phyloP scores from a whole-genome alignment of 2,113 vertebrate genomes.

The Condylura cristata region DNA sequence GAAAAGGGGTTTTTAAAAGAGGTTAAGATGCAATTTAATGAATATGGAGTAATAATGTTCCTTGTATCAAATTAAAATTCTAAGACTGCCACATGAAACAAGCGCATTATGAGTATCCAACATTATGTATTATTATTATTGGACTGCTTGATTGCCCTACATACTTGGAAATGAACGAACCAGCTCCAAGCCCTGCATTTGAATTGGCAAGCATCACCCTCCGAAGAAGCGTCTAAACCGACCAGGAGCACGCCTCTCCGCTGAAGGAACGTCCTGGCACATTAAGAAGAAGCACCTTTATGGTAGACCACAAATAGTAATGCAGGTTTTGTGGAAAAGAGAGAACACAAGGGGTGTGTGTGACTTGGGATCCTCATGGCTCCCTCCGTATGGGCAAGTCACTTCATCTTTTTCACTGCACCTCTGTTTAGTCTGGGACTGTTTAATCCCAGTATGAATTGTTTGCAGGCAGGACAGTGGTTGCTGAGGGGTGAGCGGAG shows the following conservation, averaged over 20 bases:
- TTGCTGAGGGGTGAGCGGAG: neutral
- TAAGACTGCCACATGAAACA: conserved; percentile 45
- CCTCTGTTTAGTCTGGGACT: neutral
- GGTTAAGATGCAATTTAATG: conserved; percentile 69
- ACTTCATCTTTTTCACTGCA: neutral
- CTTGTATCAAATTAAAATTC: conserved; percentile 75
- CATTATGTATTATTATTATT: conserved; percentile 42
- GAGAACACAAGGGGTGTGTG: neutral
- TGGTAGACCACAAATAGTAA: neutral
- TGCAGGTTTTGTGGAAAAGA: rapidly evolving
- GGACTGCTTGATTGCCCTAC: neutral
- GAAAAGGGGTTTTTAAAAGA: conserved; percentile 67
- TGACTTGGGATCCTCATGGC: neutral
- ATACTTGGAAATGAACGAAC: conserved; percentile 10
- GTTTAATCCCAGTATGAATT: neutral
- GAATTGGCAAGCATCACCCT: neutral
- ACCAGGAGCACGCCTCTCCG: too few species aligned
- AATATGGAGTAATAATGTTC: conserved; percentile 65
- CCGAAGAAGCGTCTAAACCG: neutral
- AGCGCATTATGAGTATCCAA: neutral
- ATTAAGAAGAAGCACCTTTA: neutral
- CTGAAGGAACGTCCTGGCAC: neutral
- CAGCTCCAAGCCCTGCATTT: neutral
- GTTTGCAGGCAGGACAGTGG: too few species aligned
- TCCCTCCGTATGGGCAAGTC: rapidly evolving